These are phyloP conservation scores for Delichon dasypus DNA, from an alignment of 2,797 vertebrate genomes.

Conservation along the genomic window DNA sequence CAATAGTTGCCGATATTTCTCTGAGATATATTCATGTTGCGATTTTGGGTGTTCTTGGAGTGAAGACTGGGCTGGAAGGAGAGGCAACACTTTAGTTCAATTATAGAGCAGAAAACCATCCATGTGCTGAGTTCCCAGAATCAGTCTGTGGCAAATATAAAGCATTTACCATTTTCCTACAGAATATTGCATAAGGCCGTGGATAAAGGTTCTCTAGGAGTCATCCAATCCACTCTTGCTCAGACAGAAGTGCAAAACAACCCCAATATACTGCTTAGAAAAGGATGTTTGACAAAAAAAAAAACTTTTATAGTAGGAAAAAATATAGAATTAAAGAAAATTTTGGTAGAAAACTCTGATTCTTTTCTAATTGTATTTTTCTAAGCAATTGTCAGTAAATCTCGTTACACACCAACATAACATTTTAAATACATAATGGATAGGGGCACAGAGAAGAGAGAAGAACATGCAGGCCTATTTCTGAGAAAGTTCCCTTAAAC, in stretches of 20 bases:
- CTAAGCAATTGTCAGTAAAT: background rate
- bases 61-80: background rate
- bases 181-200: background rate
- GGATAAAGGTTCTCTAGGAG: background rate
- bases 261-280: background rate
- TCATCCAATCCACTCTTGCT: background rate
- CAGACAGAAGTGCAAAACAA: background rate
- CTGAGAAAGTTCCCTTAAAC: background rate
- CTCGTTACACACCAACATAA: background rate
- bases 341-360: background rate
- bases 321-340: accelerated
- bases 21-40: background rate
- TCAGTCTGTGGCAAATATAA: background rate
- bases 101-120: background rate
- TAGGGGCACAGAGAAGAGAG: background rate
- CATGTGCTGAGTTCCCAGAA: background rate
- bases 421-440: background rate
- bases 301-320: background rate
- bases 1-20: accelerated
- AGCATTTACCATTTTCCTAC: background rate
- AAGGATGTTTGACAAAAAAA: background rate
- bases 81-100: background rate
- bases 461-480: background rate
- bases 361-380: background rate
- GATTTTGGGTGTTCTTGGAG: background rate